Evolutionary conservation across 2,888 invertebrate genomes (phyloP), one percentile per base, ranked within the genome.

Genomic region (Neelides folsomi): DNA sequence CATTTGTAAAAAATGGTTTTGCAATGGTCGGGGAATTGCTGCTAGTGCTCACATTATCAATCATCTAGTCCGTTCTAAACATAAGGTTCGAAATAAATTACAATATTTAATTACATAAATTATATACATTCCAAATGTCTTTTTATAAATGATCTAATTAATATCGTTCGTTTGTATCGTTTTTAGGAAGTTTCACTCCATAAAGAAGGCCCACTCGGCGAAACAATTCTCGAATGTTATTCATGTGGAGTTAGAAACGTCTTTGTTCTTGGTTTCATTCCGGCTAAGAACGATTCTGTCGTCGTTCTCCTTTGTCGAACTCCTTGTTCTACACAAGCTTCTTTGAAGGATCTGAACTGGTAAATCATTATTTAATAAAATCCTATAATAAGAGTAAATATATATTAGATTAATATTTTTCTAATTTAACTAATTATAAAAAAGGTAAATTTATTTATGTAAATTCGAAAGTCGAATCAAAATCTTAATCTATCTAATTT

Each of bases 1-100:
- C 70, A 80, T 88, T 55, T 98, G 98, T 70, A 93, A 92, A 70
- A 95, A 97, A 70, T 99, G 98, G 98, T 99, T 99, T 70, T 99
- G 98, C 72, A 99, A 99, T 75, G 97, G 95, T 1, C 80, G 95
- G 53, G 97, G 97, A 13, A 94, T 90, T 69, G 95, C 95, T 1
- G 93, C 94, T 0, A 97, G 92, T 20, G 95, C 97, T 45, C 98
- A 99, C 69, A 95, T 99, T 64, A 89, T 99, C 65, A 97, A 97
- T 72, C 98, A 99, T 73, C 75, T 99, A 69, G 98, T 98, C 56
- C 78, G 97, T 59, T 94, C 97, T n/a, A 95, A 95, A 71, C 95
- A 98, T 70, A 97, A 97, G 69, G 72, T 71, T 55, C 54, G 54
- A 40, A n/a, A 38, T 18, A 39, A 34, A 13, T 55, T 43, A 34